Base-by-base conservation (phyloP, 2,888 invertebrate genomes). In the Piscicola geometra region DNA sequence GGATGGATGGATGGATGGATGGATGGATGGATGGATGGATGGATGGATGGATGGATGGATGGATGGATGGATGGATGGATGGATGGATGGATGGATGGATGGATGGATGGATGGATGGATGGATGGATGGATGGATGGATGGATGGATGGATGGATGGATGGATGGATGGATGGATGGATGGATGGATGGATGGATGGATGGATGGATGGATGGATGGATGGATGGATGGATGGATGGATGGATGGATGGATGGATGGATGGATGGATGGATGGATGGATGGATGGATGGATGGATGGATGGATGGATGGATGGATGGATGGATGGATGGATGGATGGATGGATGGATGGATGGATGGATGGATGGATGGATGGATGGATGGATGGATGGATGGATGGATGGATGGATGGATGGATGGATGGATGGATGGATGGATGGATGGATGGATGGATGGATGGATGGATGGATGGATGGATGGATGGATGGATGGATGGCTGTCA, bases 141-240 rank as follows among this genome's bases (percentile, higher is more conserved):
- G 25, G 5, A 15, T 15, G 25, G n/a, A 5, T 56, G 25, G n/a
- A 56, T 15, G n/a, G n/a, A 21, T 56, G 25, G 60, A 56, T 15
- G 25, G n/a, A 56, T 56, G 25, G n/a, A 56, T 56, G 25, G n/a
- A 56, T 15, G 3, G 60, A 21, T 56, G 25, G 60, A 56, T 15
- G 25, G 60, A 47, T 47, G 21, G 50, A 47, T 47, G 21, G 50
- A 47, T 47, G 21, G 50, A 47, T 47, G 21, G 50, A 71, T 47
- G 52, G 47, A 52, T 28, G 28, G 47, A n/a, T 71, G 52, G 50
- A 47, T 71, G 52, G 21, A 30, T 47, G 32, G 47, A 52, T 71
- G 52, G 25, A 71, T 71, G 52, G 21, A n/a, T 47, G 28, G 47
- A 30, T 71, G 52, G 47, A 47, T 71, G 52, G 21, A 30, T 73